A percentile compares a stretch with the other conserved stretches of the same genome.
Evolutionary conservation across 2,888 invertebrate species (phyloP).

Genomic region (Machimus rusticus): DNA sequence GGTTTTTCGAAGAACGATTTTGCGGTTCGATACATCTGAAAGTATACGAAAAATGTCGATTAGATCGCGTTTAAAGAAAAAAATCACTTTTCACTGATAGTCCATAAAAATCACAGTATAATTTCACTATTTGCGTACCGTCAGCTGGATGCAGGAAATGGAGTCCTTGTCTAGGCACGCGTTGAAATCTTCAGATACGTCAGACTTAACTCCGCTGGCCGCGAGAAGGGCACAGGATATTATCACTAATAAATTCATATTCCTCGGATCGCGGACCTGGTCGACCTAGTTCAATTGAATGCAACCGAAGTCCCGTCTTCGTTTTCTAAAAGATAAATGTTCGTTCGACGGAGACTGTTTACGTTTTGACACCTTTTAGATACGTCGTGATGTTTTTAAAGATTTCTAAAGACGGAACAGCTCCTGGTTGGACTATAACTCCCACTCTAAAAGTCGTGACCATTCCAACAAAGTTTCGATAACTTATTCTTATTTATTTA

Average conservation of each 20-base stretch:
- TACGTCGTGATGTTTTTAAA: slow-evolving; percentile 63
- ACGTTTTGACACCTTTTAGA: slow-evolving; percentile 64
- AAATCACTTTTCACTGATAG: slow-evolving; percentile 42
- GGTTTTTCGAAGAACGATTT: slow-evolving; percentile 69
- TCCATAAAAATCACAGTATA: slow-evolving; percentile 43
- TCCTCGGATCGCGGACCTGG: neutral
- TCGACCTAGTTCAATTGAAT: neutral
- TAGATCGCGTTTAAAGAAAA: neutral
- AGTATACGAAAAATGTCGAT: neutral
- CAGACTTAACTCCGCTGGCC: slow-evolving; percentile 51
- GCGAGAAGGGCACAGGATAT: slow-evolving; percentile 58
- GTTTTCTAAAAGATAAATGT: slow-evolving; percentile 58
- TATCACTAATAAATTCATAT: slow-evolving; percentile 58
- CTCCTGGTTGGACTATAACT: neutral
- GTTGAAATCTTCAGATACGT: slow-evolving; percentile 62
- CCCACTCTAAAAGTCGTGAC: slow-evolving; percentile 20
- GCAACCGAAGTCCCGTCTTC: neutral
- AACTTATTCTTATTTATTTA: slow-evolving; percentile 23
- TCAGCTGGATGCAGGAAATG: slow-evolving; percentile 70
- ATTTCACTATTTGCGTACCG: slow-evolving; percentile 60
- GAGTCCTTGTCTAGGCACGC: slow-evolving; percentile 70
- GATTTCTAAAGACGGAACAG: slow-evolving; percentile 53
- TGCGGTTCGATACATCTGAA: slow-evolving; percentile 67
- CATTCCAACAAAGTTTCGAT: neutral
- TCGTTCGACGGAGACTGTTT: slow-evolving; percentile 64